Percentiles rank a stretch among this genome's conserved stretches.
Conservation (phyloP, 1,140 invertebrate species). For the Penaeus japonicus region DNA sequence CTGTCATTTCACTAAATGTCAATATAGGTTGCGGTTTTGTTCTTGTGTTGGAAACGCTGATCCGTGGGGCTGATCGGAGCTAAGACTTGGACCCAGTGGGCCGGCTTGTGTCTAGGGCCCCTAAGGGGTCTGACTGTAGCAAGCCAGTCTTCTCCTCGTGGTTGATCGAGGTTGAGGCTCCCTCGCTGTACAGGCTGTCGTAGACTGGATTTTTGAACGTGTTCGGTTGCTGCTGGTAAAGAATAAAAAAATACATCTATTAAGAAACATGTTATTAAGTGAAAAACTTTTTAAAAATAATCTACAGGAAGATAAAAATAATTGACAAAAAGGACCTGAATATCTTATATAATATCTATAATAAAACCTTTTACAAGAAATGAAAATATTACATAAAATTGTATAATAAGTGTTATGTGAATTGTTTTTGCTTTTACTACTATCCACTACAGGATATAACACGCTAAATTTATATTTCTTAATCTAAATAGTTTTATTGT, state of each 20-base stretch:
- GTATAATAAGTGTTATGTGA: too few relatives aligned
- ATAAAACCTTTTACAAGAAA: too few relatives aligned
- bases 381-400: too few relatives aligned
- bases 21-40: slow-evolving; percentile 15
- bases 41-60: slow-evolving; percentile 18
- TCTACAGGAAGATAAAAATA: too few relatives aligned
- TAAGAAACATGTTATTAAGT: neutral
- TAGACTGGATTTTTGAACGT: slow-evolving; percentile 88
- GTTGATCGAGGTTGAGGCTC: slow-evolving; percentile 61
- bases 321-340: too few relatives aligned
- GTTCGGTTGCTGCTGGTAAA: slow-evolving; percentile 64
- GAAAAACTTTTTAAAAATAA: too few relatives aligned
- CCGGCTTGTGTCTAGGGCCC: slow-evolving; percentile 46
- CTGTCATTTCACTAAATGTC: neutral
- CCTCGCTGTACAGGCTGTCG: slow-evolving; percentile 77
- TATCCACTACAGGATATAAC: too few relatives aligned
- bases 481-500: too few relatives aligned
- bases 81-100: slow-evolving; percentile 46
- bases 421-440: too few relatives aligned
- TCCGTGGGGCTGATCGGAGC: slow-evolving; percentile 8
- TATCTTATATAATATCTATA: too few relatives aligned
- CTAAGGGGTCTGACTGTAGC: slow-evolving; percentile 55
- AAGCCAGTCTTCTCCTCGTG: slow-evolving; percentile 68
- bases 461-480: too few relatives aligned
- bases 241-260: slow-evolving; percentile 40